Evolutionary conservation across 2,888 invertebrate genomes (phyloP).

Genomic region (Acrobasis suavella): DNA sequence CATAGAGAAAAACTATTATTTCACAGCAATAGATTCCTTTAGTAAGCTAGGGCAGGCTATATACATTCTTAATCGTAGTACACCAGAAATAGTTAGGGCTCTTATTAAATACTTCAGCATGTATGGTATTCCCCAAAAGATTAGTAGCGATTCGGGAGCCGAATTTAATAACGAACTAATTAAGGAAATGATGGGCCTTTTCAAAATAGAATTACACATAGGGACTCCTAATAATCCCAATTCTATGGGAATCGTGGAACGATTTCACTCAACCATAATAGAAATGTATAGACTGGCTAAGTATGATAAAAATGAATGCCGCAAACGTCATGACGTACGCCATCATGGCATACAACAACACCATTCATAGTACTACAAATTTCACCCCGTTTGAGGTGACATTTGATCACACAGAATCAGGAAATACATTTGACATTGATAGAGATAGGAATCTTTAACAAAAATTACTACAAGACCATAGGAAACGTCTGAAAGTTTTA

Average conservation of each 20-base stretch:
- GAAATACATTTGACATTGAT: not conserved
- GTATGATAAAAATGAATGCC: conserved; percentile 35
- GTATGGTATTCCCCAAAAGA: not conserved
- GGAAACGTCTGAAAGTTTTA: not conserved
- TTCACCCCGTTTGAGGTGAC: conserved; percentile 5
- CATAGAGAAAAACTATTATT: not conserved
- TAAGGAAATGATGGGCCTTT: not conserved
- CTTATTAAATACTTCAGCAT: not conserved
- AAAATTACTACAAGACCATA: not conserved
- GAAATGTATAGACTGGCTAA: conserved; percentile 40
- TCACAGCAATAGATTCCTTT: not conserved
- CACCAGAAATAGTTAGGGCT: not conserved
- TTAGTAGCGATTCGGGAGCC: not conserved
- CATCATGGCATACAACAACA: conserved; percentile 38
- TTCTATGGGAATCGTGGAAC: conserved; percentile 35
- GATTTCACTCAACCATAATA: conserved; percentile 36
- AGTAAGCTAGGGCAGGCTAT: not conserved
- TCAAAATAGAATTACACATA: conserved; percentile 30
- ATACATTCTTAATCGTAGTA: not conserved
- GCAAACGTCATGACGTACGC: conserved; percentile 38
- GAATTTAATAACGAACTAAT: not conserved
- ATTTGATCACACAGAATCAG: not conserved
- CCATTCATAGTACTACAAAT: conserved; percentile 25
- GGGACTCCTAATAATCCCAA: conserved; percentile 37
- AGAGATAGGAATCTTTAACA: not conserved